A percentile compares a stretch with the other conserved stretches of the same genome.
These are phyloP conservation scores for Cosmia pyralina DNA, from an alignment of 2,888 invertebrate genomes.

Conservation along the genomic window DNA sequence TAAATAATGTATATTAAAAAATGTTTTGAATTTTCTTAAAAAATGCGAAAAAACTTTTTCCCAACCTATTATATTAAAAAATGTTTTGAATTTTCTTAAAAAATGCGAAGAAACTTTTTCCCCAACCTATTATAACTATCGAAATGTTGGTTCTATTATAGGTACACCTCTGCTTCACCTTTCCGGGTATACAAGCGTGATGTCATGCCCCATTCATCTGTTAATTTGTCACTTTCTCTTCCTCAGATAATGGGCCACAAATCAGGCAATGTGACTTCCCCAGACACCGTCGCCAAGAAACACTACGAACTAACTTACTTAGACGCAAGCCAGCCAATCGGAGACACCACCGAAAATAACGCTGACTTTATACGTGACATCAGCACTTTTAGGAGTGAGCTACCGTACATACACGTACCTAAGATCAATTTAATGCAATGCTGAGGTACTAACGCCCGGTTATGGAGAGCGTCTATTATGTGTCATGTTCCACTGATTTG, in stretches of 20 bases:
- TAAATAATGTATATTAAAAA: too few relatives aligned
- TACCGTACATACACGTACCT: slow-evolving; percentile 75
- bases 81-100: too few relatives aligned
- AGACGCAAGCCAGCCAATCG: slow-evolving; percentile 73
- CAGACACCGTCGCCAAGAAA: slow-evolving; percentile 56
- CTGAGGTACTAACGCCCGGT: slow-evolving; percentile 61
- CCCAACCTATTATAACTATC: too few relatives aligned
- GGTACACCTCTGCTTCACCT: too few relatives aligned
- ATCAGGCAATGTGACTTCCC: slow-evolving; percentile 50
- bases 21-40: too few relatives aligned
- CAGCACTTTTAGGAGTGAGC: slow-evolving; percentile 70
- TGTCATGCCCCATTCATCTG: neutral
- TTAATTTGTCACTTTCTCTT: neutral
- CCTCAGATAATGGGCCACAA: slow-evolving; percentile 82
- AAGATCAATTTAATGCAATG: slow-evolving; percentile 77
- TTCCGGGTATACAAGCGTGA: neutral
- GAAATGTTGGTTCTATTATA: neutral
- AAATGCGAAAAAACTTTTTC: too few relatives aligned
- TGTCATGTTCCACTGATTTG: slow-evolving; percentile 10
- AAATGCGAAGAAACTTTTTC: too few relatives aligned
- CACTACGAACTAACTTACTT: slow-evolving; percentile 75
- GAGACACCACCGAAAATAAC: slow-evolving; percentile 73
- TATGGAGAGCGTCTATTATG: neutral
- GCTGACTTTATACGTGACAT: slow-evolving; percentile 79
- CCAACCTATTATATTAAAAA: too few relatives aligned